Evolutionary conservation across 1,140 invertebrate species (phyloP).

Genomic region (Rhyacophila brunnea): DNA sequence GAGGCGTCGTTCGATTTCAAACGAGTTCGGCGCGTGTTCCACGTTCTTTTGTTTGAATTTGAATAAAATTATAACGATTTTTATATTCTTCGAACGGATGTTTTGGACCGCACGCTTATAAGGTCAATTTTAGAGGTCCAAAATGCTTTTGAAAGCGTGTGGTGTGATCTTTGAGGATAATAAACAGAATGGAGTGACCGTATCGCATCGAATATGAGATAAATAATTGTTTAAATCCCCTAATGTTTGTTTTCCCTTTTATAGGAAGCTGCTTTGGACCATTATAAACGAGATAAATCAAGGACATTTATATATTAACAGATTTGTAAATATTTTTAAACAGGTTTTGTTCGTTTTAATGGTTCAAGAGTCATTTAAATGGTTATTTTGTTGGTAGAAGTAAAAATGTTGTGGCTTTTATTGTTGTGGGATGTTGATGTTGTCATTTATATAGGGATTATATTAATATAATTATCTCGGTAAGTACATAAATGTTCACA

Average conservation of each 20-base stretch:
- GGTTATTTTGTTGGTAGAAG: no score
- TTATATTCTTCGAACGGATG: slow-evolving; percentile 3
- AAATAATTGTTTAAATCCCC: slow-evolving; percentile 8
- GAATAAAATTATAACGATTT: not conserved
- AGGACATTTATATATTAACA: slow-evolving; percentile 9
- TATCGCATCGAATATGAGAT: slow-evolving; percentile 20
- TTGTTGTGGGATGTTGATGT: no score
- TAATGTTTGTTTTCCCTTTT: slow-evolving; percentile 3
- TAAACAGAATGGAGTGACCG: slow-evolving; percentile 20
- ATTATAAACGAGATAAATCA: slow-evolving; percentile 1
- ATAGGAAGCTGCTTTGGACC: slow-evolving; percentile 32
- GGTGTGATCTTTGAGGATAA: slow-evolving; percentile 21
- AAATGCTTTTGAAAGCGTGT: slow-evolving; percentile 17
- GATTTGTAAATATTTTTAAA: slow-evolving; percentile 23
- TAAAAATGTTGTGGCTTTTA: no score
- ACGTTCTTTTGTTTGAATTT: slow-evolving; percentile 10
- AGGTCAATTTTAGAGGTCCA: slow-evolving; percentile 22
- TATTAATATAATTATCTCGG: no score
- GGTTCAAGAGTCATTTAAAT: slow-evolving; percentile 24
- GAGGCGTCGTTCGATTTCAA: slow-evolving; percentile 5
- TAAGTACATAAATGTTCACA: no score
- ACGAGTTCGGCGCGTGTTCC: slow-evolving; percentile 19
- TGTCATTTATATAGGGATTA: no score
- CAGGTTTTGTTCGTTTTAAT: slow-evolving; percentile 21
- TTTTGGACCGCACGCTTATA: slow-evolving; percentile 20